Evolutionary conservation across 2,113 vertebrate species (phyloP).

Genomic region (Chrysochloris asiatica): DNA sequence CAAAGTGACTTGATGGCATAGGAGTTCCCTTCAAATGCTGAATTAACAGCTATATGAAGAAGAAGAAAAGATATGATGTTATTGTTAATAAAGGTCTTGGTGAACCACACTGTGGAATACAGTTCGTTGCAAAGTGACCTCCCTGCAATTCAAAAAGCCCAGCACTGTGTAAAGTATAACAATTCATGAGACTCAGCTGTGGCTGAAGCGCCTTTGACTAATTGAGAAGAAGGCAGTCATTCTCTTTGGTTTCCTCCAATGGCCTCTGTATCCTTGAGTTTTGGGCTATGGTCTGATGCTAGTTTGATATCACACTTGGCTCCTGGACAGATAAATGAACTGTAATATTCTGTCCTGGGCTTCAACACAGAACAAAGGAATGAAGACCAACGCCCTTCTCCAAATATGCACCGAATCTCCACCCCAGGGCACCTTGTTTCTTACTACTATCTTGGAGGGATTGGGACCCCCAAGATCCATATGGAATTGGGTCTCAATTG

Average conservation of each 20-base stretch:
- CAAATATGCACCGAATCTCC: too few relatives aligned
- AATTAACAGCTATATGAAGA: background rate
- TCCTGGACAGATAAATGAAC: background rate
- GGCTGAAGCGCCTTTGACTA: too few relatives aligned
- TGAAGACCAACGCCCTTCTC: background rate
- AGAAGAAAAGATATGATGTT: background rate
- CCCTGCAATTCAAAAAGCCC: background rate
- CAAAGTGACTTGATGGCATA: background rate
- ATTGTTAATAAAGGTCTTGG: background rate
- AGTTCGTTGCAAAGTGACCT: background rate
- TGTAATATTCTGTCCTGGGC: background rate
- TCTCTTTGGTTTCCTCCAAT: background rate
- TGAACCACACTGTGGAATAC: background rate
- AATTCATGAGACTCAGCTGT: background rate
- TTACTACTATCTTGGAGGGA: background rate
- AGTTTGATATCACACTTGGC: background rate
- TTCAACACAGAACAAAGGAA: background rate
- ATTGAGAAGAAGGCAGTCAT: background rate
- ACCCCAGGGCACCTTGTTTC: background rate
- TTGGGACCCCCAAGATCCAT: background rate
- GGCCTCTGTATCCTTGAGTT: background rate
- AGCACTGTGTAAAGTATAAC: too few relatives aligned
- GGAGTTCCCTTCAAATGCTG: background rate
- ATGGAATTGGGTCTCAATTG: background rate
- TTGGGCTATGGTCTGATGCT: too few relatives aligned